These are phyloP conservation scores for Nanorana parkeri DNA, from an alignment of 2,113 vertebrate genomes.

Conservation along the genomic window DNA sequence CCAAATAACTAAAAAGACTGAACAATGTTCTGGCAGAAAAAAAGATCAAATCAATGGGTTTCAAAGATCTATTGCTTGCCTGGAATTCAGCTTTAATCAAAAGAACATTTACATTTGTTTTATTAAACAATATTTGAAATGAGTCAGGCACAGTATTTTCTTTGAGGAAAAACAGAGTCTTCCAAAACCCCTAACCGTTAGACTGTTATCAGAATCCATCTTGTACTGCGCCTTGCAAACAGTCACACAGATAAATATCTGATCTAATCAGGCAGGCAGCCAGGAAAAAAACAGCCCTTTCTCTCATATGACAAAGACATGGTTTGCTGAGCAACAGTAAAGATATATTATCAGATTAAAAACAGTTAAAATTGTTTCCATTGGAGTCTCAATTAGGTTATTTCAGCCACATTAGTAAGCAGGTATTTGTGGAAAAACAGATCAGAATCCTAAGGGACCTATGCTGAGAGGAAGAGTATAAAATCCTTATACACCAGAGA, in stretches of 20 bases:
- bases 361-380: not conserved
- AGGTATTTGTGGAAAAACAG: too few relatives aligned
- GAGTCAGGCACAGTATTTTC: too few relatives aligned
- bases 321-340: not conserved
- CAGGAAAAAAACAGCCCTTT: not conserved
- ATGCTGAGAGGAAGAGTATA: not conserved
- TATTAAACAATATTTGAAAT: too few relatives aligned
- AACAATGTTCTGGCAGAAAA: too few relatives aligned
- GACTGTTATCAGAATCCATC: too few relatives aligned
- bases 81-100: too few relatives aligned
- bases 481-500: not conserved
- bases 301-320: slow-evolving; percentile 8
- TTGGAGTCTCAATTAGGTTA: not conserved
- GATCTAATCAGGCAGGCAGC: not conserved
- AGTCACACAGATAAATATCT: not conserved
- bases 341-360: not conserved
- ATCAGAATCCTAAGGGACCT: not conserved
- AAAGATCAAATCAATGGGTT: too few relatives aligned
- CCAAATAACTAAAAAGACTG: too few relatives aligned
- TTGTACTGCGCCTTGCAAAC: not conserved
- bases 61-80: too few relatives aligned
- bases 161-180: too few relatives aligned
- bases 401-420: slow-evolving; percentile 1
- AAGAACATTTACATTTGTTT: too few relatives aligned
- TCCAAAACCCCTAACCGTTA: too few relatives aligned